phyloP scores from a whole-genome alignment of 2,797 vertebrate species.

The Mus caroli region DNA sequence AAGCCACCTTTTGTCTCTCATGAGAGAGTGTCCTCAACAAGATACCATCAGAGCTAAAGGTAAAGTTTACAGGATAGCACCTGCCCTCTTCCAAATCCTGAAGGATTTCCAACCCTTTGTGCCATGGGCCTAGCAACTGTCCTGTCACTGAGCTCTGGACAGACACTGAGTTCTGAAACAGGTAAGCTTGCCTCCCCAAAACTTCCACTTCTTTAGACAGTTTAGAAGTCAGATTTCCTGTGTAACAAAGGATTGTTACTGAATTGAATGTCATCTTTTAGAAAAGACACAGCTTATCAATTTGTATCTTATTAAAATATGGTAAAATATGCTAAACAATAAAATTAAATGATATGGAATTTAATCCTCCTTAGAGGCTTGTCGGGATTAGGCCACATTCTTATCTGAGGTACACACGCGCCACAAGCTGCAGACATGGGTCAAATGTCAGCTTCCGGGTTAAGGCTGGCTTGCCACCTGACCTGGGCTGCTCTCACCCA shows the following conservation, averaged over 20 bases:
- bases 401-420: conserved; percentile 79
- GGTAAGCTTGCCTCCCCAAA: not conserved
- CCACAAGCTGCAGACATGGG: conserved; percentile 45
- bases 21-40: not conserved
- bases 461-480: not conserved
- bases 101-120: not conserved
- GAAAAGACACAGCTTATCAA: conserved; percentile 72
- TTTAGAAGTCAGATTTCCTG: conserved; percentile 57
- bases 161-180: conserved; percentile 37
- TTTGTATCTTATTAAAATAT: conserved; percentile 79
- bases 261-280: conserved; percentile 56
- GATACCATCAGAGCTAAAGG: not conserved
- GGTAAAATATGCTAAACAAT: conserved; percentile 81
- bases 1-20: conserved; percentile 16
- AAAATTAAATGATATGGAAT: conserved; percentile 67
- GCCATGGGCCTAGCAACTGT: not conserved
- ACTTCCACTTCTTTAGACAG: conserved; percentile 48
- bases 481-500: not conserved
- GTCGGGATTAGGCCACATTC: conserved; percentile 59
- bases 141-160: not conserved
- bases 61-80: conserved; percentile 8
- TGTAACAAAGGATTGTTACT: conserved; percentile 59
- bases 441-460: conserved; percentile 50
- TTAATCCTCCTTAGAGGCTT: conserved; percentile 69
- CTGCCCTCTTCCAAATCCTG: not conserved